Evolutionary conservation across 2,888 invertebrate species (phyloP), one percentile per base, ranked within the genome.

Genomic region (Thelaira solivaga): DNA sequence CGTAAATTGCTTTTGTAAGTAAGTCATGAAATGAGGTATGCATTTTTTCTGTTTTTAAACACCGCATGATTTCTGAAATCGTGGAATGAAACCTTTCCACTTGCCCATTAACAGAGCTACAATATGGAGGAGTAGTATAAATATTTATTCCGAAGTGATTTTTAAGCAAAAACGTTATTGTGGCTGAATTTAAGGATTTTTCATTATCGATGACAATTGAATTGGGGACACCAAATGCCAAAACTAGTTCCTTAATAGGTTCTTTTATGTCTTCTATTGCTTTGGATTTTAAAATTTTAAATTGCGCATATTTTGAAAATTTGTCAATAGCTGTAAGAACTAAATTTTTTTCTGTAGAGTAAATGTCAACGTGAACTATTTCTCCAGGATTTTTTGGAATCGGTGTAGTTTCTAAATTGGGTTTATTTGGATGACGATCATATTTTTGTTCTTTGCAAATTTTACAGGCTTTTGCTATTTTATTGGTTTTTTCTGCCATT

Each of bases 171-270:
- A 76, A 57, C 1, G 47, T 53, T 59, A 62, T 62, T 2, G 53
- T 45, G 7, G 16, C 41, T 8, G 53, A 69, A 22, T 75, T 69
- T 39, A 69, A 24, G 2, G 64, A 57, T 43, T 51, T 68, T 49
- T 68, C 62, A 34, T 69, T 68, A 29, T 75, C 68, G 31, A 75
- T 11, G 13, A 75, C 75, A 36, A 74, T 20, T 6, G 22, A 22
- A 16, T 55, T 51, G 3, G 67, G 67, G 43, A 67, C n/a, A 10
- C 73, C 64, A 43, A 65, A 67, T 16, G 57, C 43, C 10, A 43
- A 72, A 39, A 62, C n/a, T 22, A 64, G 6, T 31, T 31, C 36
- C 2, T 59, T 41, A 3, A 45, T 20, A 20, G 45, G 18, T 45
- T 18, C 45, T 45, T 45, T 45, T 13, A 36, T 36, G 36, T 36